Evolutionary conservation across 2,113 vertebrate species (phyloP), one percentile per base, ranked within the genome.

Genomic region (Brachyhypopomus gauderio): DNA sequence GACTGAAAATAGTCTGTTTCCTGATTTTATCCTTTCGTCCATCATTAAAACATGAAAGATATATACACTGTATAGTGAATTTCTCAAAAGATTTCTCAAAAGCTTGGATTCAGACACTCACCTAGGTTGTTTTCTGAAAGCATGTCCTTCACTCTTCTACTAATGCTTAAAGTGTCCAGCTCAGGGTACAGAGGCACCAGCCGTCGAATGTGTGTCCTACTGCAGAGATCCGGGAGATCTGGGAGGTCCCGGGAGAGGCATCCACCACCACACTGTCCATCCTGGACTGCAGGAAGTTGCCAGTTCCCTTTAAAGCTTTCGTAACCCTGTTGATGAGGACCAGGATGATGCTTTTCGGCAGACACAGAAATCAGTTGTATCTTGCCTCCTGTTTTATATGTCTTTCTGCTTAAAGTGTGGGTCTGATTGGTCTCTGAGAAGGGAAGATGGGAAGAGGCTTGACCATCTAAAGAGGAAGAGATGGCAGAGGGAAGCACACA

Each of bases 81-180:
- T 52, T 12, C 12, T 52, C 12, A 12, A 52, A 52, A 52, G 45
- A 11, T 52, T 3, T 52, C 9, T 12, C 9, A 11, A 14, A 11
- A 52, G 45, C 12, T 14, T 8, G n/a, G 62, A 2, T 22, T 6
- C 38, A 58, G 20, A 5, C 2, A 59, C 93, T 92, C 93, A 99
- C 97, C 97, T 2, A 99, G 95, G 88, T 98, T 99, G 92, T 98
- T 98, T 94, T 97, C 95, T 0, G 95, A 97, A 85, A 99, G 93
- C 87, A 98, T 95, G 85, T 99, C 96, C 87, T 98, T 99, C 82
- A 99, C 97, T 89, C 96, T 96, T 93, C 97, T 98, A 14, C 97
- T 98, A 84, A 99, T 98, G 89, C 94, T 95, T 0, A 97, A 96
- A 0, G 97, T 99, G 86, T 99, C 97, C 59, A 99, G 95, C 90